These are phyloP conservation scores for Drosophila parabipectinata DNA, from an alignment of 1,140 invertebrate genomes.

Conservation along the genomic window DNA sequence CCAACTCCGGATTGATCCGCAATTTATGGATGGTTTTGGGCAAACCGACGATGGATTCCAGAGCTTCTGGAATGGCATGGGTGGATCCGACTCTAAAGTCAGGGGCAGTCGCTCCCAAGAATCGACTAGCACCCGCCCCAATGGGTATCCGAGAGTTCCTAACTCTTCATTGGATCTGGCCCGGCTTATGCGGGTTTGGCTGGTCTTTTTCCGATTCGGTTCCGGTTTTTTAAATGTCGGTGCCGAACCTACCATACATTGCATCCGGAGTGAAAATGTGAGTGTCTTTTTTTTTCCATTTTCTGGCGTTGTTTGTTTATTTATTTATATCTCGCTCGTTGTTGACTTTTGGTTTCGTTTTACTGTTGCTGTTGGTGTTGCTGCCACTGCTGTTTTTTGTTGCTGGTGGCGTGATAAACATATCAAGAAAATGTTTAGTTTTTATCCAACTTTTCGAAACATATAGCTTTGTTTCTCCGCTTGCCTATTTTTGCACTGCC, in stretches of 20 bases:
- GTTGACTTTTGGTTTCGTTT: slow-evolving; percentile 25
- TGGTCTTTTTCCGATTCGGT: slow-evolving; percentile 15
- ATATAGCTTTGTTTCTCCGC: neutral
- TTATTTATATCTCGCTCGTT: slow-evolving; percentile 16
- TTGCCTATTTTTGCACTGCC: slow-evolving; percentile 29
- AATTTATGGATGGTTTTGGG: too few species aligned
- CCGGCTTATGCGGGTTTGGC: slow-evolving; percentile 3
- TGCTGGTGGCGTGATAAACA: slow-evolving; percentile 32
- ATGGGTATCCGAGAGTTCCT: neutral
- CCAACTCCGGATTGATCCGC: too few species aligned
- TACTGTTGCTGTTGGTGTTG: slow-evolving; percentile 7
- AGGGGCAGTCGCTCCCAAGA: too few species aligned
- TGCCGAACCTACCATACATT: slow-evolving; percentile 34
- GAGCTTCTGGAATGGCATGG: too few species aligned
- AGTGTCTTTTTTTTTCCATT: neutral
- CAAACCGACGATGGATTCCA: neutral
- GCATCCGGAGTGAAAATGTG: slow-evolving; percentile 42
- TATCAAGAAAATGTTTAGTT: slow-evolving; percentile 48
- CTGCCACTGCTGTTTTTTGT: neutral
- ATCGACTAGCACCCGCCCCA: too few species aligned
- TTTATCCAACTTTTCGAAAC: slow-evolving; percentile 12
- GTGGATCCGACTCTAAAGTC: too few species aligned
- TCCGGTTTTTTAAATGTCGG: slow-evolving; percentile 48
- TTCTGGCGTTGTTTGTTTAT: neutral
- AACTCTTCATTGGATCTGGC: neutral